Percentiles rank a stretch among this genome's conserved stretches.
Conservation (phyloP, 2,888 invertebrate species). For the Argyra leucocephala region DNA sequence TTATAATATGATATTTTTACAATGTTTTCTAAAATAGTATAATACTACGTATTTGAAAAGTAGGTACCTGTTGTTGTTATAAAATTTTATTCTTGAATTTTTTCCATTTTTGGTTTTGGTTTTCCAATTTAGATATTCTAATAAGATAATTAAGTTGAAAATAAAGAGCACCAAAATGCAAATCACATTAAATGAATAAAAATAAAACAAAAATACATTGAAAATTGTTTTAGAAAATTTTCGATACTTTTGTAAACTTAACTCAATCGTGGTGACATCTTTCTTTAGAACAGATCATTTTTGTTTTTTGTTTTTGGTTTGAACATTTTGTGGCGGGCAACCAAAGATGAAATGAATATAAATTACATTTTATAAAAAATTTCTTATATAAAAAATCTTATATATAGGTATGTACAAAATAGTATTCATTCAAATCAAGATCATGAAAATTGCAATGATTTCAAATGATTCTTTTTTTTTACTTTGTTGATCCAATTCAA, state of each 20-base stretch:
- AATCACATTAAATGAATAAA: neutral
- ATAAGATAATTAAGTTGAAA: neutral
- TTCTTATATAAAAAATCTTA: neutral
- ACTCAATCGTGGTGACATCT: neutral
- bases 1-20: too few relatives aligned
- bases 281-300: too few relatives aligned
- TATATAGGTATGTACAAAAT: too few relatives aligned
- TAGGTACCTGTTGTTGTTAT: neutral
- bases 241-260: too few relatives aligned
- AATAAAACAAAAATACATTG: too few relatives aligned
- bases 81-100: neutral
- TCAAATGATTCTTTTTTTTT: too few relatives aligned
- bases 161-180: neutral
- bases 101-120: neutral
- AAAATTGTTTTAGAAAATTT: too few relatives aligned
- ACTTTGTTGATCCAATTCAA: too few relatives aligned
- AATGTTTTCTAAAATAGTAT: too few relatives aligned
- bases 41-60: too few relatives aligned
- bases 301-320: too few relatives aligned
- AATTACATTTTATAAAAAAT: neutral
- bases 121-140: neutral
- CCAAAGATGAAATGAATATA: neutral
- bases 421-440: neutral
- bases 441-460: neutral
- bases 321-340: neutral